Percentiles rank a stretch among this genome's conserved stretches.
phyloP scores from a whole-genome alignment of 2,797 vertebrate species.

The Neosilurus hyrtlii region DNA sequence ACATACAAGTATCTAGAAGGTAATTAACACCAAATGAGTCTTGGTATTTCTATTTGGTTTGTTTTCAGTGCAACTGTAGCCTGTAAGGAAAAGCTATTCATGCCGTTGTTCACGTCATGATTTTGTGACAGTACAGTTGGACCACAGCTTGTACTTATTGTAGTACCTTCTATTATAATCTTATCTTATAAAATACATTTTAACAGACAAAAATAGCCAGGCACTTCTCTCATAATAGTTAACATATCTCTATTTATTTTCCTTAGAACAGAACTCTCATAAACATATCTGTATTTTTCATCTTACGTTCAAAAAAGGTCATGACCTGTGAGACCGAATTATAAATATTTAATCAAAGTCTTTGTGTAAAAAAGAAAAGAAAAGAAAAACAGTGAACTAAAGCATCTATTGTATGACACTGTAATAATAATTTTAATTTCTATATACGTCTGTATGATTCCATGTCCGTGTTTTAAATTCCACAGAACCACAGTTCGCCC shows the following conservation, averaged over 20 bases:
- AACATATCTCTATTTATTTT: constrained; percentile 85
- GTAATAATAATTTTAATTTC: constrained; percentile 72
- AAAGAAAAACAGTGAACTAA: constrained; percentile 82
- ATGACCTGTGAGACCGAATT: constrained; percentile 81
- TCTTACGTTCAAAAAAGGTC: constrained; percentile 81
- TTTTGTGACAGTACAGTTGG: background rate
- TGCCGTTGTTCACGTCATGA: too few species aligned
- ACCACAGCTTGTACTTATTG: background rate
- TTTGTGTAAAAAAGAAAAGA: constrained; percentile 82
- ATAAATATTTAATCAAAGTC: constrained; percentile 84
- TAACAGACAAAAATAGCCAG: constrained; percentile 56
- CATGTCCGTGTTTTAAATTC: constrained; percentile 39
- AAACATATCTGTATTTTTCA: constrained; percentile 75
- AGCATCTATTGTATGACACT: constrained; percentile 81
- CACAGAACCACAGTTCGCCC: constrained; percentile 30
- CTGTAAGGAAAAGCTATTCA: background rate
- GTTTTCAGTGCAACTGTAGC: background rate
- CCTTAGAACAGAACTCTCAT: constrained; percentile 80
- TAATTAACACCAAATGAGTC: background rate
- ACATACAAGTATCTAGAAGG: background rate
- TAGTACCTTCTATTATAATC: background rate
- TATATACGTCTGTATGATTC: constrained; percentile 72
- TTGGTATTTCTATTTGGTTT: background rate
- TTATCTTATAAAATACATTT: background rate
- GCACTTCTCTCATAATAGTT: constrained; percentile 68